Percentiles rank a stretch among this genome's conserved stretches.
Evolutionary conservation across 2,113 vertebrate species (phyloP).

Genomic region (Redunca redunca): DNA sequence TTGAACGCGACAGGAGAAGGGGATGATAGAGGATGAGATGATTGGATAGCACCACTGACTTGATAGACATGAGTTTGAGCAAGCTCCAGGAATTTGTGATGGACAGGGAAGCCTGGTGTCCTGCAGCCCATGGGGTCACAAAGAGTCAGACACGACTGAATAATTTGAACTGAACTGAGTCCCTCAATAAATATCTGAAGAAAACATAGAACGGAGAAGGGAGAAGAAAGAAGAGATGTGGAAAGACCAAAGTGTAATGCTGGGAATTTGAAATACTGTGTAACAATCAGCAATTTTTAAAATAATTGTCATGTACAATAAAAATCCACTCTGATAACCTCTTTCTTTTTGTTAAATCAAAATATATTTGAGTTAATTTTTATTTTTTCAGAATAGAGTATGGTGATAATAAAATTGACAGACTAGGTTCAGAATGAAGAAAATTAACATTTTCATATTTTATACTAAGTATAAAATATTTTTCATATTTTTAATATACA

Average conservation of each 20-base stretch:
- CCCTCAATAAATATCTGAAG: neutral
- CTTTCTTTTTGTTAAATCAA: neutral
- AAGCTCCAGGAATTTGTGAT: neutral
- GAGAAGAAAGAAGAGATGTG: neutral
- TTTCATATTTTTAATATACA: neutral
- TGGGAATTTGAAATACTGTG: neutral
- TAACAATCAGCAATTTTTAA: neutral
- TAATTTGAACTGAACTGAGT: neutral
- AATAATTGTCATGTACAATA: neutral
- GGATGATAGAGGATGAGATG: neutral
- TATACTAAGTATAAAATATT: neutral
- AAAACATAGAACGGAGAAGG: neutral
- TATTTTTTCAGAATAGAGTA: neutral
- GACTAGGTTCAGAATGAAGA: neutral
- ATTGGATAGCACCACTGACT: rapidly evolving
- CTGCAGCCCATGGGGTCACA: neutral
- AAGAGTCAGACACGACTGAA: neutral
- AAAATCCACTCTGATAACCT: neutral
- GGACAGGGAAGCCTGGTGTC: neutral
- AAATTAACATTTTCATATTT: neutral
- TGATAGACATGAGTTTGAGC: neutral
- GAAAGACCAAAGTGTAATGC: neutral
- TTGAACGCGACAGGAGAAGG: neutral
- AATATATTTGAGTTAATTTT: neutral
- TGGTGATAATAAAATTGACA: neutral